Percentiles rank a stretch among this genome's conserved stretches.
These are phyloP conservation scores for Cephalotes varians DNA, from an alignment of 2,888 invertebrate species.

Conservation along the genomic window DNA sequence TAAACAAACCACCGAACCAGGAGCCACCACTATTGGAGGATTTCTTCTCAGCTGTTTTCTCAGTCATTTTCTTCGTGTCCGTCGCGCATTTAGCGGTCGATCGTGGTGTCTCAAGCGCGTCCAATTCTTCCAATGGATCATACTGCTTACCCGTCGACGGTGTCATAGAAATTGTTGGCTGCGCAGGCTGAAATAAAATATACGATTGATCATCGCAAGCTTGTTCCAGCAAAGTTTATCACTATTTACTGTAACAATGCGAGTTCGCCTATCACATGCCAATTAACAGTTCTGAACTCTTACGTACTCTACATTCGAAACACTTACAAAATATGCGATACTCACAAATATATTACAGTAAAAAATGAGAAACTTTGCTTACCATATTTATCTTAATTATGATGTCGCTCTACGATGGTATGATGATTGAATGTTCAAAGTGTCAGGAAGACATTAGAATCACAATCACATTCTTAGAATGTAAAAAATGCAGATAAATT, in stretches of 20 bases:
- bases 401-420: not conserved
- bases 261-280: slow-evolving; percentile 20
- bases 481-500: slow-evolving; percentile 1
- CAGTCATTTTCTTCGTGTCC: slow-evolving; percentile 72
- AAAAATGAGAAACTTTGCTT: slow-evolving; percentile 80
- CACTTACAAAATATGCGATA: slow-evolving; percentile 16
- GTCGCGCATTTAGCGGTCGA: slow-evolving; percentile 63
- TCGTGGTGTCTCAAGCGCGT: slow-evolving; percentile 80
- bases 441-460: not conserved
- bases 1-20: slow-evolving; percentile 96
- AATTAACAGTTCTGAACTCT: not conserved
- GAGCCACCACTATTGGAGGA: slow-evolving; percentile 78
- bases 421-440: not conserved
- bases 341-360: slow-evolving; percentile 72
- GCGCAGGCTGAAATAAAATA: slow-evolving; percentile 81
- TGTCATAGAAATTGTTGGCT: slow-evolving; percentile 82
- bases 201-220: slow-evolving; percentile 75
- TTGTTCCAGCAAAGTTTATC: slow-evolving; percentile 81
- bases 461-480: not conserved
- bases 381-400: slow-evolving; percentile 8
- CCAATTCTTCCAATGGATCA: slow-evolving; percentile 84
- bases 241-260: slow-evolving; percentile 66
- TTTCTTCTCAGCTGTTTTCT: slow-evolving; percentile 84
- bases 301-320: slow-evolving; percentile 1
- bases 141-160: slow-evolving; percentile 83